These are phyloP conservation scores for Bombus waltoni DNA, from an alignment of 1,140 invertebrate genomes.

Conservation along the genomic window DNA sequence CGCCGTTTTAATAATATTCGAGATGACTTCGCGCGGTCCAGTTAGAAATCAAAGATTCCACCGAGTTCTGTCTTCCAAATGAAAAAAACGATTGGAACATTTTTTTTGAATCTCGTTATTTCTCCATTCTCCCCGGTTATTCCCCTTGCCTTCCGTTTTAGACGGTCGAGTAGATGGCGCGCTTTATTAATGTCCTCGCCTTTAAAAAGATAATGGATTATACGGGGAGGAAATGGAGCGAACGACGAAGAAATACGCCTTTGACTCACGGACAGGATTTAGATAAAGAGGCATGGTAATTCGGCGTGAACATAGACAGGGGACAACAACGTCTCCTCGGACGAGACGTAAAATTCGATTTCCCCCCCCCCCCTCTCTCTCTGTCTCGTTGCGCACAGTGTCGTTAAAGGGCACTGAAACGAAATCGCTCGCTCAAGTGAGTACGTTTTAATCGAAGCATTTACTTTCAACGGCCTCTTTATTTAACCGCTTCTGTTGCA, in stretches of 20 bases:
- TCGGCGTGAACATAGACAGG: neutral
- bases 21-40: neutral
- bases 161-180: neutral
- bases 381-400: neutral
- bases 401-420: constrained; percentile 26
- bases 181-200: constrained; percentile 37
- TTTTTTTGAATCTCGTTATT: neutral
- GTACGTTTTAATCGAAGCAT: constrained; percentile 36
- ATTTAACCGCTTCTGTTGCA: neutral
- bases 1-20: neutral
- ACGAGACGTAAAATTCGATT: constrained; percentile 29
- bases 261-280: neutral
- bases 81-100: neutral
- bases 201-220: constrained; percentile 43
- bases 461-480: constrained; percentile 25
- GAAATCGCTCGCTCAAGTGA: constrained; percentile 26
- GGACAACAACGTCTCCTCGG: constrained; percentile 13
- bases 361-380: neutral
- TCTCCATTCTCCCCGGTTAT: neutral
- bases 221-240: neutral
- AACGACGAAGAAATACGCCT: constrained; percentile 15
- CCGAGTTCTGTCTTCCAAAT: neutral
- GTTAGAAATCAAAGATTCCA: no score
- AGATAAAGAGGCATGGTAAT: constrained; percentile 42
- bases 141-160: neutral